These are phyloP conservation scores for Geodia barretti DNA, from an alignment of 37 sponge, comb jelly and placozoan species.

Conservation along the genomic window DNA sequence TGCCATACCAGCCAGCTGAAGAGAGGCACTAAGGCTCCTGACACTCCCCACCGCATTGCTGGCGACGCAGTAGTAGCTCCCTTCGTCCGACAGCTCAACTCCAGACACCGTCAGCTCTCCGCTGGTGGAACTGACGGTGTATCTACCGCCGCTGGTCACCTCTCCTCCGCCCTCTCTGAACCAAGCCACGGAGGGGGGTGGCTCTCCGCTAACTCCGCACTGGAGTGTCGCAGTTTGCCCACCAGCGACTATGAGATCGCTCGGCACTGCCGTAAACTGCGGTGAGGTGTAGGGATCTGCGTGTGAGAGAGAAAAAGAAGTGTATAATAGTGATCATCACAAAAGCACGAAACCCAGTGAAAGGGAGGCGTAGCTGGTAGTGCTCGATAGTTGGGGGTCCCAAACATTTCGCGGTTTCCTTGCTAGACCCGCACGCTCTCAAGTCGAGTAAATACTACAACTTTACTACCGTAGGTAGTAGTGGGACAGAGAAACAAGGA, in stretches of 20 bases:
- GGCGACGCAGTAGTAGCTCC: slow-evolving; percentile 41
- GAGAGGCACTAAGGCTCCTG: slow-evolving; percentile 12
- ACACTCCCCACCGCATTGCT: slow-evolving; percentile 19
- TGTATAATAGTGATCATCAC: too few species aligned
- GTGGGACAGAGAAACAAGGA: too few species aligned
- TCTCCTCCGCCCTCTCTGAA: slow-evolving; percentile 13
- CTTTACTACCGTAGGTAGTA: too few species aligned
- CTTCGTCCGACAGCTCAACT: slow-evolving; percentile 30
- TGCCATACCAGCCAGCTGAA: slow-evolving; percentile 31
- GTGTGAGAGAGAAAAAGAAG: too few species aligned
- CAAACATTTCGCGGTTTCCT: too few species aligned
- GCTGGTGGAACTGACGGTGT: neutral
- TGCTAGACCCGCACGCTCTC: too few species aligned
- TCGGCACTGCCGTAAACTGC: slow-evolving; percentile 17
- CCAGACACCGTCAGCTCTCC: slow-evolving; percentile 15
- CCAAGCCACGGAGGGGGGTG: slow-evolving; percentile 28
- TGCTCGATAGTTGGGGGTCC: too few species aligned
- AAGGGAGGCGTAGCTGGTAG: too few species aligned
- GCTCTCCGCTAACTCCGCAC: slow-evolving; percentile 27
- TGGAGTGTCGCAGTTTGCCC: neutral
- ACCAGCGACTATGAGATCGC: neutral
- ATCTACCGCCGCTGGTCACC: neutral
- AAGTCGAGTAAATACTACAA: too few species aligned
- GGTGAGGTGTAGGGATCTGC: slow-evolving; percentile 12
- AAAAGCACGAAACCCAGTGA: too few species aligned